phyloP scores from a whole-genome alignment of 2,888 invertebrate species.

The Heteropelma amictum region DNA sequence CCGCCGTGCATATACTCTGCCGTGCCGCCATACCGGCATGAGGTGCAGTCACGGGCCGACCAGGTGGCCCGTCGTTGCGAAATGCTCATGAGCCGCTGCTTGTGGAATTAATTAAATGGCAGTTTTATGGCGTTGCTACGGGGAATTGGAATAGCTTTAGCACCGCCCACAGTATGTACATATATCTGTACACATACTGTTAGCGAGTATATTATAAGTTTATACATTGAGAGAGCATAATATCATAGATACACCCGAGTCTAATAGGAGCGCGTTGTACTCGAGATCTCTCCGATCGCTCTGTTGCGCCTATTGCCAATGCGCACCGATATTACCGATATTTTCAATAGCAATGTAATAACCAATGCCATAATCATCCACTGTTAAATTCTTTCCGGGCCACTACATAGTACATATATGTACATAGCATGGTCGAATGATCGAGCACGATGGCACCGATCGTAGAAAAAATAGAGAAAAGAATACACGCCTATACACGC shows the following conservation, averaged over 20 bases:
- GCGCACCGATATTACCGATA: slow-evolving; percentile 13
- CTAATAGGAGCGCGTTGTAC: slow-evolving; percentile 19
- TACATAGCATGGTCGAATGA: neutral
- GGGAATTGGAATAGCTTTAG: slow-evolving; percentile 60
- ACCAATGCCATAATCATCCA: slow-evolving; percentile 12
- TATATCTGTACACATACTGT: slow-evolving; percentile 17
- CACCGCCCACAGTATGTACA: slow-evolving; percentile 56
- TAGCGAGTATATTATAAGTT: slow-evolving; percentile 3
- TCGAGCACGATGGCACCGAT: neutral
- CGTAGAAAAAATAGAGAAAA: neutral
- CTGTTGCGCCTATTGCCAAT: slow-evolving; percentile 3
- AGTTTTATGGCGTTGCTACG: slow-evolving; percentile 59
- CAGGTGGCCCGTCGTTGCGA: slow-evolving; percentile 59
- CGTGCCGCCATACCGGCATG: slow-evolving; percentile 14
- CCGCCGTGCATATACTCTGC: slow-evolving; percentile 6
- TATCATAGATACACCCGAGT: slow-evolving; percentile 43
- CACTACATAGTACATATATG: neutral
- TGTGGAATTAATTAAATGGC: slow-evolving; percentile 63
- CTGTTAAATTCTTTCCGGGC: neutral
- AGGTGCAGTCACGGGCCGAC: slow-evolving; percentile 40
- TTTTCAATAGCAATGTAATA: slow-evolving; percentile 38
- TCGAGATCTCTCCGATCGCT: slow-evolving; percentile 18
- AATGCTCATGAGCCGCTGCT: slow-evolving; percentile 49
- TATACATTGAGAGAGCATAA: slow-evolving; percentile 31
- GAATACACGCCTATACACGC: neutral